Evolutionary conservation across 2,113 vertebrate genomes (phyloP), one percentile per base, ranked within the genome.

Genomic region (Sphaerodactylus townsendi): DNA sequence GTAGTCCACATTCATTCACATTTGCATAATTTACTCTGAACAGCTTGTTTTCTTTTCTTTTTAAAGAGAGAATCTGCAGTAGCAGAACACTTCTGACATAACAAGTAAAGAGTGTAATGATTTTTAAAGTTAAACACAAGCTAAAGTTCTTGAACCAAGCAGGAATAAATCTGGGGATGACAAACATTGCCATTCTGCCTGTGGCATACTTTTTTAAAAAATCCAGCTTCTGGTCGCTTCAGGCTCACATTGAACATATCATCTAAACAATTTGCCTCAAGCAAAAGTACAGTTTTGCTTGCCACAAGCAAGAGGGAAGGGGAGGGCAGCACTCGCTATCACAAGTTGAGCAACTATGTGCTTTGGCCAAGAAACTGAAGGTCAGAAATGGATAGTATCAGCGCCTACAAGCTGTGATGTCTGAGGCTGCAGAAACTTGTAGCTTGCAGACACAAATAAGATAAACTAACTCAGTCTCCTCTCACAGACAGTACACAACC

Each of bases 271-370:
- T 68, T 68, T 68, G 65, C 65, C 65, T 68, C n/a, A 35, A 68
- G 65, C 65, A 68, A 68, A 33, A 33, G 65, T 68, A 68, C n/a
- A 68, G 15, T 33, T n/a, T 68, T 68, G n/a, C 65, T 68, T 68
- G 65, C 30, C 65, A 68, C n/a, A 68, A 68, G 64, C n/a, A 15
- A 17, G 33, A 71, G 39, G 87, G 35, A 83, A 83, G 74, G 89
- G 88, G 69, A 75, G 79, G 89, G 59, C 25, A 72, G 65, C 79
- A 84, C 85, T 69, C 44, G 59, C 83, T 68, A 10, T 84, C 77
- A 25, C 89, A 37, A 69, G 35, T 21, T 23, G 19, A 69, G 68
- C 68, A 37, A 35, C 19, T 35, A 6, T 21, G 35, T 19, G 17
- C 2, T 7, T 37, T 39, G 35, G 68, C 68, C 33, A 37, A 21